Percentiles rank a stretch among this genome's conserved stretches.
phyloP scores from a whole-genome alignment of 1,140 invertebrate species.

The Pentalonia nigronervosa region DNA sequence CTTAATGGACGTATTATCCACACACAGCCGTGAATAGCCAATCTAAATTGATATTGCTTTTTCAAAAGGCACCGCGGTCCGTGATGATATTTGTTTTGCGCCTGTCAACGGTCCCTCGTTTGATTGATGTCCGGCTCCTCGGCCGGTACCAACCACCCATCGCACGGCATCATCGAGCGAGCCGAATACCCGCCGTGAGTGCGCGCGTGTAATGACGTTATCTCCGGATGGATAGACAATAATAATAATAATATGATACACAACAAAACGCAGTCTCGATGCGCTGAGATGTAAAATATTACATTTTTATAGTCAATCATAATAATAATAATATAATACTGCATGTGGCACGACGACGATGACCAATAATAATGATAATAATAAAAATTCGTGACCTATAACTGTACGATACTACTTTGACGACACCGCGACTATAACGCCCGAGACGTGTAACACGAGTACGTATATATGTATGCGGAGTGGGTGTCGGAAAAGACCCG shows the following conservation, averaged over 20 bases:
- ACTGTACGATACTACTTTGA: neutral
- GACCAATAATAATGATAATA: neutral
- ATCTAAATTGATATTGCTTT: constrained; percentile 51
- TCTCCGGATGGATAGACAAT: constrained; percentile 38
- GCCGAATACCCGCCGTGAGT: neutral
- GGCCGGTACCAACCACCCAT: neutral
- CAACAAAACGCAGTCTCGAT: neutral
- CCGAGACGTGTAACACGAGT: constrained; percentile 12
- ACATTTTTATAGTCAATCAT: neutral
- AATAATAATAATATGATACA: neutral
- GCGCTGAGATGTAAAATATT: neutral
- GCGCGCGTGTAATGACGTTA: constrained; percentile 39
- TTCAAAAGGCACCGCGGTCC: constrained; percentile 43
- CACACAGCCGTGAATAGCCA: constrained; percentile 38
- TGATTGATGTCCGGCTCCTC: constrained; percentile 49
- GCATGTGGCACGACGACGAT: neutral
- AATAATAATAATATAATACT: neutral
- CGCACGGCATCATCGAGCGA: neutral
- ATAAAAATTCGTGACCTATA: constrained; percentile 10
- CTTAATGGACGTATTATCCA: constrained; percentile 49
- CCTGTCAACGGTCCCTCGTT: constrained; percentile 51
- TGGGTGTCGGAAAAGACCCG: neutral
- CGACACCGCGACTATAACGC: neutral
- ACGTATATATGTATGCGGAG: neutral
- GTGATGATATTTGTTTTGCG: constrained; percentile 57